Percentiles rank a stretch among this genome's conserved stretches.
phyloP scores from a whole-genome alignment of 2,888 invertebrate species.

The Mythimna albipuncta region DNA sequence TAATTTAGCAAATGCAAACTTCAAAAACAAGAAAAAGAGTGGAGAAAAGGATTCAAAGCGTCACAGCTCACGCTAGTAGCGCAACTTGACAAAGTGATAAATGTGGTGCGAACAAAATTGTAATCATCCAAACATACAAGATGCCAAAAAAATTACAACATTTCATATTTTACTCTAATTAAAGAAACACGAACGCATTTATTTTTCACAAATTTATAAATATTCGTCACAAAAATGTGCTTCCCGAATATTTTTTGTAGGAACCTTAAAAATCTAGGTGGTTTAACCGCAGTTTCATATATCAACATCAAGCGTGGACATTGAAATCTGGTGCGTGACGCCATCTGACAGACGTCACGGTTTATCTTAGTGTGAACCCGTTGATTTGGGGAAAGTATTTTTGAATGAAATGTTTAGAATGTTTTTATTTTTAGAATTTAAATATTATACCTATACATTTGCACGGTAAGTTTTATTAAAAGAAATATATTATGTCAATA shows the following conservation, averaged over 20 bases:
- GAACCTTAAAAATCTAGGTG: slow-evolving; percentile 17
- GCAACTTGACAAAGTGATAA: not conserved
- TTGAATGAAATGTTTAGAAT: not conserved
- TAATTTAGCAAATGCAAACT: not conserved
- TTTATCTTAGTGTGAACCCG: slow-evolving; percentile 15
- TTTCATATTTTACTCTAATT: slow-evolving; percentile 4
- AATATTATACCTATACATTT: too few species aligned
- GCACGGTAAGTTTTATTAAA: too few species aligned
- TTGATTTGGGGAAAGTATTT: slow-evolving; percentile 31
- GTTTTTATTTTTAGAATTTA: too few species aligned
- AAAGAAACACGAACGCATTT: not conserved
- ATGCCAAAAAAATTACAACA: slow-evolving; percentile 16
- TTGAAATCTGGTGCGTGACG: slow-evolving; percentile 57
- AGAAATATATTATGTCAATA: too few species aligned
- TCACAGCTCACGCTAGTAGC: not conserved
- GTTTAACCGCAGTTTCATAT: slow-evolving; percentile 58
- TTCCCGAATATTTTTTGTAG: slow-evolving; percentile 1
- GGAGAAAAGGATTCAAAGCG: not conserved
- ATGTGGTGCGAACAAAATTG: slow-evolving; percentile 2
- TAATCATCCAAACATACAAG: not conserved
- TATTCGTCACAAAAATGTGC: not conserved
- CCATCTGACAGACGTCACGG: slow-evolving; percentile 57
- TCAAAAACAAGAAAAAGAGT: not conserved
- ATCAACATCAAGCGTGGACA: slow-evolving; percentile 59
- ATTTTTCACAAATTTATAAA: slow-evolving; percentile 1